phyloP scores from a whole-genome alignment of 2,113 vertebrate genomes.

The Eretmochelys imbricata region DNA sequence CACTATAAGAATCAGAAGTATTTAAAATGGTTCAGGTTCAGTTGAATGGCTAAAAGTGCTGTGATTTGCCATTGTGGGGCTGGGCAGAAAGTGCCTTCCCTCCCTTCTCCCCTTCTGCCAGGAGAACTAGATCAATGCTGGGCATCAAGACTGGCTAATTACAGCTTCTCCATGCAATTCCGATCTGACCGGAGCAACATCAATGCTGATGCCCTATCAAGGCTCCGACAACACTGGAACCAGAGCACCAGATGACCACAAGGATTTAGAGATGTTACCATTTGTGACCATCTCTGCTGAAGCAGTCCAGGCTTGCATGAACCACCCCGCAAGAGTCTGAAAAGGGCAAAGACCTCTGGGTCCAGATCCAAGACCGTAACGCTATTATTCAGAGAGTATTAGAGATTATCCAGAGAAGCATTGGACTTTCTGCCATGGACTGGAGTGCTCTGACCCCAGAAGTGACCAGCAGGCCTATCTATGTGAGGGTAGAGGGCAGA shows the following conservation, averaged over 20 bases:
- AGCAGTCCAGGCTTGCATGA: too few species aligned
- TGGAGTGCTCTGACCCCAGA: too few species aligned
- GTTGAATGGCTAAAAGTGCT: not conserved
- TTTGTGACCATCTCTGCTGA: too few species aligned
- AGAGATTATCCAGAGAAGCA: too few species aligned
- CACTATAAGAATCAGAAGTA: not conserved
- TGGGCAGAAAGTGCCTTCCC: not conserved
- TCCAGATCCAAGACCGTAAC: too few species aligned
- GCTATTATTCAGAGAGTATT: too few species aligned
- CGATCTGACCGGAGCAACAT: not conserved
- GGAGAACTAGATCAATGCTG: not conserved
- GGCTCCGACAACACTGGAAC: not conserved
- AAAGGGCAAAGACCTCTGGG: too few species aligned
- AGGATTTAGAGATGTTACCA: not conserved
- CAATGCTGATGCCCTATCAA: not conserved
- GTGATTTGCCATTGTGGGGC: not conserved
- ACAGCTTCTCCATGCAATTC: not conserved
- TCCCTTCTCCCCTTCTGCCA: not conserved
- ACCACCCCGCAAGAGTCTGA: too few species aligned
- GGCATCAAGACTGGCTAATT: not conserved
- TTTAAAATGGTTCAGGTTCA: not conserved
- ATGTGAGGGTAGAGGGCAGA: not conserved
- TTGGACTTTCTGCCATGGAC: too few species aligned
- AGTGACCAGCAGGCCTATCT: not conserved
- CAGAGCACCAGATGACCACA: not conserved